Conservation (phyloP, 2,113 vertebrate species). For the Malaclemys terrapin region DNA sequence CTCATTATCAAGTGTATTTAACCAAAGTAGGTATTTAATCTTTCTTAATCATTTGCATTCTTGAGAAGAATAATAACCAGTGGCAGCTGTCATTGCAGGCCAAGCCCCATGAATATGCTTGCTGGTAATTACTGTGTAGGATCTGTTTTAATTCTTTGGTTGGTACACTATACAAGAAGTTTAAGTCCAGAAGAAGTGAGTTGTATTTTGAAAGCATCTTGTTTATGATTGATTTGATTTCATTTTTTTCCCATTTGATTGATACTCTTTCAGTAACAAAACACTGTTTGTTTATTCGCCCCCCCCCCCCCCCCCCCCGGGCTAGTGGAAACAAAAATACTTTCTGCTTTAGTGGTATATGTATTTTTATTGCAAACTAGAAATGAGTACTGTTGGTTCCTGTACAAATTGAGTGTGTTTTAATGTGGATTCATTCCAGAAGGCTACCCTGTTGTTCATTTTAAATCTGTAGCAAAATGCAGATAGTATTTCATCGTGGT, state of each 20-base stretch:
- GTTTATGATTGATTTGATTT: not conserved
- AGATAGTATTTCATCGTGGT: not conserved
- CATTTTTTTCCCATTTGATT: not conserved
- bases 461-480: rapidly evolving
- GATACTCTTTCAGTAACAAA: not conserved
- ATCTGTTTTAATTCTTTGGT: not conserved
- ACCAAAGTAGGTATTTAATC: conserved; percentile 78
- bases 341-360: not conserved
- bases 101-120: not conserved
- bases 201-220: not conserved
- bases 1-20: conserved; percentile 79
- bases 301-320: not conserved
- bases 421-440: not conserved
- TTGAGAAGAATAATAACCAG: conserved; percentile 52
- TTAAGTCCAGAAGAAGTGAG: not conserved
- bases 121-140: conserved; percentile 24
- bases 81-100: conserved; percentile 46
- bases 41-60: conserved; percentile 74
- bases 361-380: not conserved
- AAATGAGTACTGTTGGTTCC: not conserved
- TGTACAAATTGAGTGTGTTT: not conserved
- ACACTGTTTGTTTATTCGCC: not conserved
- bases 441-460: not conserved
- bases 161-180: not conserved
- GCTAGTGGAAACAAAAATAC: not conserved